A percentile compares a stretch with the other conserved stretches of the same genome.
phyloP scores from a whole-genome alignment of 2,888 invertebrate genomes.

The Strigamia transsilvanica region DNA sequence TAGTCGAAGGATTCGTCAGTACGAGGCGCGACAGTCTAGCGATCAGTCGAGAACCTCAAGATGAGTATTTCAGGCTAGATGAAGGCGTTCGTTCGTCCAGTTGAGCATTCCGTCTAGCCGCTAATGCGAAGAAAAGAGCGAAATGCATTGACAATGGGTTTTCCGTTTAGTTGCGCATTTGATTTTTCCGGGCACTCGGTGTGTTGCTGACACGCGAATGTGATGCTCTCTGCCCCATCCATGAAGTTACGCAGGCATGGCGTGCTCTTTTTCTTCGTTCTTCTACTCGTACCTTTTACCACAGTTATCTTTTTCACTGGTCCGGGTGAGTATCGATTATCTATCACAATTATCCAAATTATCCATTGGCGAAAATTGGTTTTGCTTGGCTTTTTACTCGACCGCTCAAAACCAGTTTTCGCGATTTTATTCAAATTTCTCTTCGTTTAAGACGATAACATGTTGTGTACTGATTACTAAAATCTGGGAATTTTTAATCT shows the following conservation, averaged over 20 bases:
- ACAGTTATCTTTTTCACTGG: slow-evolving; percentile 56
- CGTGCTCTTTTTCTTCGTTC: slow-evolving; percentile 53
- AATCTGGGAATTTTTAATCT: too few relatives aligned
- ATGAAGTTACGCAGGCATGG: slow-evolving; percentile 56
- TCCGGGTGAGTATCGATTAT: slow-evolving; percentile 52
- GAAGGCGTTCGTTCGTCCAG: slow-evolving; percentile 5
- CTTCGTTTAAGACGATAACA: too few relatives aligned
- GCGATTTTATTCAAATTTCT: too few relatives aligned
- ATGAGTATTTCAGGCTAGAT: slow-evolving; percentile 7
- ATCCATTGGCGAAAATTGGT: too few relatives aligned
- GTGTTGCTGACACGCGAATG: not conserved
- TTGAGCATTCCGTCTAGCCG: not conserved
- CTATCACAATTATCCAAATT: not conserved
- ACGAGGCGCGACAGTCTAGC: not conserved
- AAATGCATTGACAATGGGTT: slow-evolving; percentile 24
- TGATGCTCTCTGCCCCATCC: slow-evolving; percentile 41
- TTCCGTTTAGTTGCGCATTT: not conserved
- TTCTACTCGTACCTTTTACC: slow-evolving; percentile 55
- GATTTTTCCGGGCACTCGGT: not conserved
- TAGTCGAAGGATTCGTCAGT: not conserved
- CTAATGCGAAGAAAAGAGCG: not conserved
- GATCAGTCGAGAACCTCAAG: not conserved
- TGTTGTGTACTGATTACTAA: too few relatives aligned
- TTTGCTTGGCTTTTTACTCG: too few relatives aligned
- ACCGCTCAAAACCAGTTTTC: too few relatives aligned